Base-by-base conservation (phyloP, 2,797 vertebrate genomes). In the Petrocephalus schoutedeni region DNA sequence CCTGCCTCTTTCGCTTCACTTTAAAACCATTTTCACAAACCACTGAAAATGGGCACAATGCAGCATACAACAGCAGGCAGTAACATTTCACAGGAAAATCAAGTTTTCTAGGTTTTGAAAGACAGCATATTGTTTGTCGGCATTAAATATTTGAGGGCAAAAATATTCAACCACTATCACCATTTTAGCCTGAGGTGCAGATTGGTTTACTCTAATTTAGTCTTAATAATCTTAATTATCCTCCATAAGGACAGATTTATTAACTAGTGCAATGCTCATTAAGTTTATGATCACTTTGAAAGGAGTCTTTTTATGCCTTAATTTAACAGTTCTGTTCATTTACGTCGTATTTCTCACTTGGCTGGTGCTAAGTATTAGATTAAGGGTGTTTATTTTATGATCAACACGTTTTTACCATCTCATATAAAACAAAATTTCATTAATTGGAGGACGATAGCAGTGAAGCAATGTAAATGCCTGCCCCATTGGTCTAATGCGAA, bases 301-400 rank as follows among this genome's bases (percentile, higher is more conserved):
- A 80, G 49, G 41, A 80, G 74, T 80, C 8, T n/a, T 80, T 80
- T 49, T 49, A 45, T 80, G 36, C n/a, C 74, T 80, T 6, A 49
- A n/a, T 49, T 80, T 80, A 80, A 80, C 74, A 80, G 74, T 80
- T 49, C 74, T 80, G 74, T 45, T 80, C 41, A 80, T 80, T 80
- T 80, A 49, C 19, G 7, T 49, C 74, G 2, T 80, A 80, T 80
- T 80, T 80, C 36, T 80, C 74, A n/a, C 74, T 80, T 80, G 74
- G 41, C 41, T 80, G 74, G 41, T 10, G 41, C 36, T 71, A 80
- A 45, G 19, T 49, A 80, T 80, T 80, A 80, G 41, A 49, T 80
- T 80, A 80, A 49, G 74, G 74, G 74, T 45, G 41, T 80, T 80
- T 80, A 49, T 80, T 80, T 80, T 80, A 80, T 80, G 71, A 77